A percentile compares a stretch with the other conserved stretches of the same genome.
Evolutionary conservation across 2,797 vertebrate species (phyloP).

Genomic region (Spinibarbus caldwelli): DNA sequence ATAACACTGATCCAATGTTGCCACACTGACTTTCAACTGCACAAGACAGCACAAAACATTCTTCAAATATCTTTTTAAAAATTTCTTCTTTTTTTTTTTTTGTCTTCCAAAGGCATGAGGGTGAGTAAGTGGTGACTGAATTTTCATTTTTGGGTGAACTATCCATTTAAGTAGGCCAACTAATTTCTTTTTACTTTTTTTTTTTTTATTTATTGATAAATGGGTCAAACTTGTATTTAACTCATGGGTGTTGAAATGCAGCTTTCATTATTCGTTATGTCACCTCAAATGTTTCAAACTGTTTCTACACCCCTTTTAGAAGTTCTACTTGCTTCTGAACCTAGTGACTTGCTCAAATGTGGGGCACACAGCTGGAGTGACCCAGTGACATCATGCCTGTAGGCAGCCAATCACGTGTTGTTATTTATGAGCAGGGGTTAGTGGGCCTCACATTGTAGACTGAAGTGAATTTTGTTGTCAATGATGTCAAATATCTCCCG

Average conservation of each 20-base stretch:
- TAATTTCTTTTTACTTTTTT: background rate
- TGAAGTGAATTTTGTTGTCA: background rate
- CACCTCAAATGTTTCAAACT: background rate
- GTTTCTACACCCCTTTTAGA: background rate
- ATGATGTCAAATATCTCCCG: constrained; percentile 19
- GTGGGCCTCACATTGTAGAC: constrained; percentile 1
- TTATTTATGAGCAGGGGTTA: constrained; percentile 7
- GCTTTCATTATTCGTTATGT: background rate
- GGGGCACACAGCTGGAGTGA: constrained; percentile 15
- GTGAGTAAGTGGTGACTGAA: too few species aligned
- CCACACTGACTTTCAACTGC: too few species aligned
- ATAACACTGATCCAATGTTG: background rate
- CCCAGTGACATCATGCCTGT: constrained; percentile 31
- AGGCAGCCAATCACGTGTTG: constrained; percentile 18
- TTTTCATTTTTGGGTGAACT: too few species aligned
- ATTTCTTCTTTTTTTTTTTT: too few species aligned
- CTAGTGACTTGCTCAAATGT: constrained; percentile 1
- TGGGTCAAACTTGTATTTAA: background rate
- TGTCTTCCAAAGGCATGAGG: too few species aligned
- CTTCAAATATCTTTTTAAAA: too few species aligned
- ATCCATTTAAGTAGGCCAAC: background rate
- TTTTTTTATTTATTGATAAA: background rate
- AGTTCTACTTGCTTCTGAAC: background rate
- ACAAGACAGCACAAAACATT: too few species aligned
- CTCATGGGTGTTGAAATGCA: background rate